Conservation (phyloP, 2,797 vertebrate species). For the Rhincodon typus region DNA sequence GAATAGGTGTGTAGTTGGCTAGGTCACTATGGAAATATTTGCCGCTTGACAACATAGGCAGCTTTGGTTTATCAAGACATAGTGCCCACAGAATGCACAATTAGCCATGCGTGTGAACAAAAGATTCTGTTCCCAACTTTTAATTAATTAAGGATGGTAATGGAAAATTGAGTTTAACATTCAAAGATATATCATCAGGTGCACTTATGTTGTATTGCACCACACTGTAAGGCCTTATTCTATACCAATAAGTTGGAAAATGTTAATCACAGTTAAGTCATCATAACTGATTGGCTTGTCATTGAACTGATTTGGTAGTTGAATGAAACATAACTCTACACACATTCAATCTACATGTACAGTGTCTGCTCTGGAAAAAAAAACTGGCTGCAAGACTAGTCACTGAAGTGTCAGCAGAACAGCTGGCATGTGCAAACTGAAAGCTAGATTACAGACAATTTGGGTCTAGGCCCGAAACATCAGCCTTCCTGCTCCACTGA, state of each 20-base stretch:
- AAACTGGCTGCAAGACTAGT: not conserved
- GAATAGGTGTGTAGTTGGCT: not conserved
- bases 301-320: conserved; percentile 18
- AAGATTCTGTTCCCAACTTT: not conserved
- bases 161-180: not conserved
- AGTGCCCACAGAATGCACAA: not conserved
- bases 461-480: too few relatives aligned
- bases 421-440: not conserved
- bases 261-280: conserved; percentile 9
- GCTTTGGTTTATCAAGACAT: not conserved
- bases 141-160: not conserved
- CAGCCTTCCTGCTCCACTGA: too few relatives aligned
- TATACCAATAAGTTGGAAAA: not conserved
- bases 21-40: not conserved
- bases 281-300: conserved; percentile 31
- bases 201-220: not conserved
- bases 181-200: not conserved
- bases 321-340: conserved; percentile 28
- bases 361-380: not conserved
- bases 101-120: not conserved
- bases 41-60: not conserved
- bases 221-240: not conserved
- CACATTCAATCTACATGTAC: not conserved
- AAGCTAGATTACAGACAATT: not conserved
- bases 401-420: not conserved